phyloP scores from a whole-genome alignment of 1,140 invertebrate species.

The Acromyrmex heyeri region DNA sequence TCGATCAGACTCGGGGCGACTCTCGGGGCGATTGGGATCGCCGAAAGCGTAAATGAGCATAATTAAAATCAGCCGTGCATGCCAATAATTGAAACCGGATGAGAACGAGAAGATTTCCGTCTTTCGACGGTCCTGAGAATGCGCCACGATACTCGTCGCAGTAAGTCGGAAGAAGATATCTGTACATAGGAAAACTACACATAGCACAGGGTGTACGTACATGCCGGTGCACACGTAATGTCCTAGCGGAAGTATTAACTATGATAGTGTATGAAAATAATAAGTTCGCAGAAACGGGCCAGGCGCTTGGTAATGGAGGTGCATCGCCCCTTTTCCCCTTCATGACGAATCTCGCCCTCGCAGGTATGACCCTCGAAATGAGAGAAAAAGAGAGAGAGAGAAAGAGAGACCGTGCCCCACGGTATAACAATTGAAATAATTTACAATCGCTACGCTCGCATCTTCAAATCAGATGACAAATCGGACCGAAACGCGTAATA shows the following conservation, averaged over 20 bases:
- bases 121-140: conserved; percentile 24
- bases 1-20: conserved; percentile 74
- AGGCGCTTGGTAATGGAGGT: conserved; percentile 44
- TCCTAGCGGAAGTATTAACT: conserved; percentile 81
- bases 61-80: background rate
- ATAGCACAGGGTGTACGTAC: conserved; percentile 77
- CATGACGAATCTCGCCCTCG: conserved; percentile 71
- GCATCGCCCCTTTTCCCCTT: conserved; percentile 69
- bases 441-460: conserved; percentile 50
- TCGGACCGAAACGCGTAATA: background rate
- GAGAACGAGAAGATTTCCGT: background rate
- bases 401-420: conserved; percentile 16
- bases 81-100: background rate
- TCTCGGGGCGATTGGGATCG: conserved; percentile 66
- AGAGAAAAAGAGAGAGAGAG: conserved; percentile 16
- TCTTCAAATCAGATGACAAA: conserved; percentile 19
- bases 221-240: conserved; percentile 81
- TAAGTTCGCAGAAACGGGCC: conserved; percentile 66
- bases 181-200: conserved; percentile 79
- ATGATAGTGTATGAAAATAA: conserved; percentile 77
- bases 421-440: conserved; percentile 33
- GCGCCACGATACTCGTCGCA: conserved; percentile 29
- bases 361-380: conserved; percentile 47
- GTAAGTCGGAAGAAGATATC: conserved; percentile 75
- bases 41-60: background rate